Percentiles rank a stretch among this genome's conserved stretches.
These are phyloP conservation scores for Sphecodes monilicornis DNA, from an alignment of 2,888 invertebrate species.

Conservation along the genomic window DNA sequence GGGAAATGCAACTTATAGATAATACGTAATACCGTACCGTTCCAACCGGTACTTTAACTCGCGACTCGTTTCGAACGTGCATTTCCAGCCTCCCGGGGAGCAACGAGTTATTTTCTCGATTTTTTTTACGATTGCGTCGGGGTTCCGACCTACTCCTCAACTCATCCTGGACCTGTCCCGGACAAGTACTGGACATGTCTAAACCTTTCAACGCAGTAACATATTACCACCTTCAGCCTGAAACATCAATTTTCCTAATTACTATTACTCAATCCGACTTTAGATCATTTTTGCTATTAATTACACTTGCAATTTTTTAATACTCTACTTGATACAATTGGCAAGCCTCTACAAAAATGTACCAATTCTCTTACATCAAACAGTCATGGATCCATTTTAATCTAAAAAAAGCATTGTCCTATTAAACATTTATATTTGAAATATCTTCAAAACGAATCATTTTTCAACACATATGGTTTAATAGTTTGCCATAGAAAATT, in stretches of 20 bases:
- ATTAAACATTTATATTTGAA: no score
- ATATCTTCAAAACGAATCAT: no score
- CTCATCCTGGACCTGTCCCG: not conserved
- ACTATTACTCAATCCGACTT: not conserved
- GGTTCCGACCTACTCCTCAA: not conserved
- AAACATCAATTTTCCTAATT: not conserved
- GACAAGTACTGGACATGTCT: not conserved
- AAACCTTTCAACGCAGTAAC: not conserved
- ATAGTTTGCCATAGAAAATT: no score
- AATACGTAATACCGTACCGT: conserved; percentile 67
- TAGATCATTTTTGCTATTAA: not conserved
- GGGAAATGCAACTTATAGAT: conserved; percentile 65
- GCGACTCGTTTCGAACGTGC: conserved; percentile 38
- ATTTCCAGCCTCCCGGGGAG: conserved; percentile 40
- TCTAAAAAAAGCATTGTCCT: no score
- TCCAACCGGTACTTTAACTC: conserved; percentile 64
- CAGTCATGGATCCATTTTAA: no score
- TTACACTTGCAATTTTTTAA: not conserved
- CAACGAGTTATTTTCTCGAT: conserved; percentile 21
- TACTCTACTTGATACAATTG: not conserved
- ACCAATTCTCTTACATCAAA: no score
- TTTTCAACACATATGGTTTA: no score
- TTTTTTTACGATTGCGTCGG: not conserved
- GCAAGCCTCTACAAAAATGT: no score
- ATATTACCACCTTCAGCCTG: no score